Evolutionary conservation across 1,140 invertebrate species (phyloP).

Genomic region (Frieseomelitta varia): DNA sequence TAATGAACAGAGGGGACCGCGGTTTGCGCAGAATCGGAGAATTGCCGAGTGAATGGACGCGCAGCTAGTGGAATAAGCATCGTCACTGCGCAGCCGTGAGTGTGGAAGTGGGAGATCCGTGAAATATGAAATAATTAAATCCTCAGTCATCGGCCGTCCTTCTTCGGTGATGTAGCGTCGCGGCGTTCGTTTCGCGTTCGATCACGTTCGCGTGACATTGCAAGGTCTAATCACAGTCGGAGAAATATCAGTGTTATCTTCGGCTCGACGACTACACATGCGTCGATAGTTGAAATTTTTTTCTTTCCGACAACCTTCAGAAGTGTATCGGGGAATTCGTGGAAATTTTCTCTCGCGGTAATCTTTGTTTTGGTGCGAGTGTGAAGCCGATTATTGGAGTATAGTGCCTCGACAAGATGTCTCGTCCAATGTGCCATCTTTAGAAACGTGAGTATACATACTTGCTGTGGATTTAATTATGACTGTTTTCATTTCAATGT

Average conservation of each 20-base stretch:
- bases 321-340: not conserved
- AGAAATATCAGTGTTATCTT: not conserved
- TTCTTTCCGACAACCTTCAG: not conserved
- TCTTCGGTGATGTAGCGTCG: conserved; percentile 6
- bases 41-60: conserved; percentile 16
- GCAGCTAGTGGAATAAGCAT: not conserved
- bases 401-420: not conserved
- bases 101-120: not conserved
- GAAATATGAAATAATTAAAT: conserved; percentile 53
- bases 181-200: not conserved
- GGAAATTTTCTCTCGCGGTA: not conserved
- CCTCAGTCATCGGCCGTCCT: conserved; percentile 39
- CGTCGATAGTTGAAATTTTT: not conserved
- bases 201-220: not conserved
- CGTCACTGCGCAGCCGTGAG: conserved; percentile 31
- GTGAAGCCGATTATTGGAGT: not conserved
- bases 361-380: not conserved
- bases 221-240: not conserved
- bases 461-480: not conserved
- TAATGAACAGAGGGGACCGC: not conserved
- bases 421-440: too few relatives aligned
- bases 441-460: conserved; percentile 27
- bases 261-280: too few relatives aligned
- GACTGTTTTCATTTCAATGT: not conserved
- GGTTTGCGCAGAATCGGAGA: not conserved